These are phyloP conservation scores for Pollenia labialis DNA, from an alignment of 2,888 invertebrate species.

Conservation along the genomic window DNA sequence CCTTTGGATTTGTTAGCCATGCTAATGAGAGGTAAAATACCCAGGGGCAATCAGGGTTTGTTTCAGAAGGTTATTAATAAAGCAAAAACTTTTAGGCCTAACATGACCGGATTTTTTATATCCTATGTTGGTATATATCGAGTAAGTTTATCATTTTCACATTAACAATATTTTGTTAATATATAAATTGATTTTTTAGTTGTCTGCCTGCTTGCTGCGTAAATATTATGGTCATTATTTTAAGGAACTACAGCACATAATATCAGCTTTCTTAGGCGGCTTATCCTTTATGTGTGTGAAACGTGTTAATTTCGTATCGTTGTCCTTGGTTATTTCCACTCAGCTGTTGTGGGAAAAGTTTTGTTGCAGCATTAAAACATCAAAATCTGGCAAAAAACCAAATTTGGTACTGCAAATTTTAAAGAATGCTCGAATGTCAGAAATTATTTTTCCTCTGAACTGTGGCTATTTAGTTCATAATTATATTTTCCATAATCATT, in stretches of 20 bases:
- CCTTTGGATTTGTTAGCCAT: constrained; percentile 77
- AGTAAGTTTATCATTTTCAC: constrained; percentile 73
- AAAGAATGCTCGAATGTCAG: constrained; percentile 61
- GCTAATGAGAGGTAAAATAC: constrained; percentile 64
- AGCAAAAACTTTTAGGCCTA: constrained; percentile 64
- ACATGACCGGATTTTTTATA: constrained; percentile 76
- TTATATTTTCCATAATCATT: constrained; percentile 58
- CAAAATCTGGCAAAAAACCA: background rate
- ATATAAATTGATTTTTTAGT: constrained; percentile 33
- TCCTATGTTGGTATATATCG: constrained; percentile 79
- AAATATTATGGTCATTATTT: constrained; percentile 56
- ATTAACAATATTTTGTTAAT: background rate
- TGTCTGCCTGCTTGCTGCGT: constrained; percentile 65
- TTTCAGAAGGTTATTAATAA: background rate
- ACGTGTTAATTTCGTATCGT: constrained; percentile 52
- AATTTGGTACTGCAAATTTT: constrained; percentile 36
- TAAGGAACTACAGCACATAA: constrained; percentile 54
- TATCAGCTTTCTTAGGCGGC: constrained; percentile 72
- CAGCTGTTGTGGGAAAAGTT: constrained; percentile 69
- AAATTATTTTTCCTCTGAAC: constrained; percentile 55
- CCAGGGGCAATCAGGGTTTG: constrained; percentile 8
- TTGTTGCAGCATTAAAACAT: constrained; percentile 28
- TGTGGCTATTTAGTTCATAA: constrained; percentile 65
- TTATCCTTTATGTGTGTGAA: constrained; percentile 61
- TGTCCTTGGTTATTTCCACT: constrained; percentile 63